Base-by-base conservation (phyloP, 2,113 vertebrate species). In the Oreochromis niloticus region DNA sequence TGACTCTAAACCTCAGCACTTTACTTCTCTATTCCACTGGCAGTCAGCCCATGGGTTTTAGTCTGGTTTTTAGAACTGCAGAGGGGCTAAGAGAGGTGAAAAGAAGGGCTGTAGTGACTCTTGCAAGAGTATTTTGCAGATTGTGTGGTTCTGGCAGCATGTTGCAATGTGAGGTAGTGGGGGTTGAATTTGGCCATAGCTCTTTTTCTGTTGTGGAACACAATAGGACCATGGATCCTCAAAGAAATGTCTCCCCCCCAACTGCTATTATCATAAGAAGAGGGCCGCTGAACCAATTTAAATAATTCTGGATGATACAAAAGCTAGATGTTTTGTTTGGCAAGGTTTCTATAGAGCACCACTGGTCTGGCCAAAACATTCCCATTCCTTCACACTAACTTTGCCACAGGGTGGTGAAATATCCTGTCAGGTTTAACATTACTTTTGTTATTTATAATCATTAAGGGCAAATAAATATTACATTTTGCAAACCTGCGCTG, bases 231-330 rank as follows among this genome's bases (percentile, higher is more conserved):
- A 93, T 90, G 95, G 91, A 91, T 92, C 89, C 93, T 95, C 92
- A 95, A 95, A 96, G 93, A 95, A 96, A 93, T 91, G 88, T 57
- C 46, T 85, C 88, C 30, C 85, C 27, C 27, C 87, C 89, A 85
- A 85, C 87, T 91, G 81, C 88, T 91, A 96, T 96, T 95, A 96
- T 92, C 96, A 96, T 97, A 94, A 96, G 93, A 96, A 96, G 89
- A 92, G 95, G 86, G 83, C 82, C 81, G 88, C 92, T 88, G 91
- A 91, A 92, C 91, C 88, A 89, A 93, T 96, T 93, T 94, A 89
- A 96, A 96, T 95, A 95, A 95, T 94, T 95, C 89, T 82, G 41
- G 84, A 92, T 90, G 88, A 94, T 91, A 94, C 93, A 92, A 94
- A 93, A 95, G 92, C 92, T 81, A 82, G 85, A 95, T 94, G 92